Evolutionary conservation across 2,113 vertebrate species (phyloP), one percentile per base, ranked within the genome.

Genomic region (Phoenicopterus ruber): DNA sequence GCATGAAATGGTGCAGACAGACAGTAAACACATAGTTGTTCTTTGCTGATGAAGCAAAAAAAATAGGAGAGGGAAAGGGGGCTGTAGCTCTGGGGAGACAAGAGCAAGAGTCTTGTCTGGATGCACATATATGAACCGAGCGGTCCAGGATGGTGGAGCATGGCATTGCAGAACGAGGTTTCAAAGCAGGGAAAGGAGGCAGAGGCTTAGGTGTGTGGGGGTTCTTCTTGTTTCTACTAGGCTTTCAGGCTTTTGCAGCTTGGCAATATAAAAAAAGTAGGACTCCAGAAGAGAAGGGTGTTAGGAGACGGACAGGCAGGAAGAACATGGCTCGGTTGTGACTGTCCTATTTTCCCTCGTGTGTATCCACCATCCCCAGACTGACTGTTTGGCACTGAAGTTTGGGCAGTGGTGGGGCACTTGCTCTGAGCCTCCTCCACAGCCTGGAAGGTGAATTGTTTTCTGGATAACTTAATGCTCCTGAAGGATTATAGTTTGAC

Each of bases 241-340:
- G 17, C 36, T 58, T 73, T 34, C 24, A n/a, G 38, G 49, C 4
- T 61, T 44, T 67, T 72, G 17, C 62, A n/a, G 55, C 31, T 52
- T 70, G 26, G 44, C 5, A 17, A 9, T 42, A 47, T 26, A 10
- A 44, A 76, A 76, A 52, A 21, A 2, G 4, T 31, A 12, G 29
- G 12, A 13, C 25, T 69, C 32, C 6, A 11, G 47, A 69, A 69
- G 42, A 74, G 47, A 63, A 73, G 12, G 13, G 29, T 36, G 34
- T n/a, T 80, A n/a, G 38, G 57, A 76, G 38, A 78, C 66, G 42
- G 38, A 54, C 34, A 47, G 21, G 18, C 21, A 47, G 52, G 58
- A 58, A 47, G 20, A 59, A 32, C 0, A 0, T 38, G 61, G 26
- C 32, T 69, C 0, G 0, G 16, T 38, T 55, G 19, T 38, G 25